Conservation (phyloP, 2,113 vertebrate species). For the Callipepla californica region DNA sequence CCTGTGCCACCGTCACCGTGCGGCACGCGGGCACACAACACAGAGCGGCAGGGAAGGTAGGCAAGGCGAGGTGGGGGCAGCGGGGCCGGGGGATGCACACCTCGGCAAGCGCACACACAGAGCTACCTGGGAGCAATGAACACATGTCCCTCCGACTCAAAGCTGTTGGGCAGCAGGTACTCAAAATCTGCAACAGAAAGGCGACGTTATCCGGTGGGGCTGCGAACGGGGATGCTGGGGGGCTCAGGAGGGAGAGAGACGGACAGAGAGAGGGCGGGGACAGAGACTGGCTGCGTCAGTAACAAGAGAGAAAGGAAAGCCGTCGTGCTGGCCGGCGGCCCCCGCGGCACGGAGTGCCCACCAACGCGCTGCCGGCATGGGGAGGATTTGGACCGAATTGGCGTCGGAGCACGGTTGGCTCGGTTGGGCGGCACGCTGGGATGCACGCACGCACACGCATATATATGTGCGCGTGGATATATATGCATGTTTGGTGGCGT, state of each 20-base stretch:
- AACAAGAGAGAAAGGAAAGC: slow-evolving; percentile 76
- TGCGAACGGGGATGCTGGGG: slow-evolving; percentile 13
- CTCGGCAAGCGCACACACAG: slow-evolving; percentile 86
- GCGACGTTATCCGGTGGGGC: slow-evolving; percentile 91
- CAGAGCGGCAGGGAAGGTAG: slow-evolving; percentile 61
- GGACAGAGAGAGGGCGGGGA: slow-evolving; percentile 67
- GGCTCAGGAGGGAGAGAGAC: slow-evolving; percentile 77
- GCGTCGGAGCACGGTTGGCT: neutral
- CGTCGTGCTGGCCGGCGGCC: neutral
- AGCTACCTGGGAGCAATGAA: slow-evolving; percentile 99
- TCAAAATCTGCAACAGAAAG: slow-evolving; percentile 99
- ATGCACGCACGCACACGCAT: slow-evolving; percentile 70
- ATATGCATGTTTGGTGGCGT: slow-evolving; percentile 77
- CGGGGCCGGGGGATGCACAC: slow-evolving; percentile 68
- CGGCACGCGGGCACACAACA: slow-evolving; percentile 70
- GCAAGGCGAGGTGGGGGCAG: slow-evolving; percentile 61
- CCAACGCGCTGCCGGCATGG: neutral
- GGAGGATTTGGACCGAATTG: neutral
- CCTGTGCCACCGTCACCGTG: neutral
- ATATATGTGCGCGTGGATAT: slow-evolving; percentile 76
- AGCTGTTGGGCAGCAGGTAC: slow-evolving; percentile 99
- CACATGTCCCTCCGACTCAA: slow-evolving; percentile 99
- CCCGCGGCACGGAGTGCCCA: neutral
- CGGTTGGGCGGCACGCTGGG: slow-evolving; percentile 56
- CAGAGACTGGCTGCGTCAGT: slow-evolving; percentile 58